Evolutionary conservation across 2,888 invertebrate genomes (phyloP), one percentile per base, ranked within the genome.

Genomic region (Leucoptera coffeella): DNA sequence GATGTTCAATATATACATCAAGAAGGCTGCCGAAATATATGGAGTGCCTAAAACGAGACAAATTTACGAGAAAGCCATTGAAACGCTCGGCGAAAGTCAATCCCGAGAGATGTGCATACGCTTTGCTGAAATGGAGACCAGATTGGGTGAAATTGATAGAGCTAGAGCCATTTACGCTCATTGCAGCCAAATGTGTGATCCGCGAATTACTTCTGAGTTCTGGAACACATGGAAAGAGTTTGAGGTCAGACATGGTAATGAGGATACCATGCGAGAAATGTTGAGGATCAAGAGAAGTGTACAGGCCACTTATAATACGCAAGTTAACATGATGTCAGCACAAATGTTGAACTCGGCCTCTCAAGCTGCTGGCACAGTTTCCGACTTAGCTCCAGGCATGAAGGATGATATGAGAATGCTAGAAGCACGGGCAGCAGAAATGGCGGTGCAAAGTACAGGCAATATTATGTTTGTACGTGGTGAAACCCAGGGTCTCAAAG

Each of bases 161-260:
- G 97, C 97, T 0, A 71, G 99, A 35, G 95, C 95, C 2, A 88
- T 99, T 42, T 99, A 97, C 53, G 88, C 90, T 0, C 96, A 99
- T 56, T 96, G 96, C 47, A 94, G 96, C 41, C 97, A 99, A 74
- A 92, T 97, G 59, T 97, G 96, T 59, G 99, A 99, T 74, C 99
- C 99, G 2, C 79, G 99, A 50, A 94, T 95, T 6, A 91, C 93
- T 4, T 79, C 81, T 1, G 85, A 89, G 29, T 99, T 99, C 58
- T 99, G 99, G 97, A 89, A 92, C 48, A 89, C 90, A 2, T 99
- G 99, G 99, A 95, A 96, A 54, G 95, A 97, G 45, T 99, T 99
- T 69, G 99, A 99, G 72, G 91, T 97, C 11, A 80, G 91, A 25
- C 97, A 99, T 60, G 99, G 99, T 10, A 99, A 99, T 62, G 97